Evolutionary conservation across 2,797 vertebrate species (phyloP), one percentile per base, ranked within the genome.

Genomic region (Salmo trutta): DNA sequence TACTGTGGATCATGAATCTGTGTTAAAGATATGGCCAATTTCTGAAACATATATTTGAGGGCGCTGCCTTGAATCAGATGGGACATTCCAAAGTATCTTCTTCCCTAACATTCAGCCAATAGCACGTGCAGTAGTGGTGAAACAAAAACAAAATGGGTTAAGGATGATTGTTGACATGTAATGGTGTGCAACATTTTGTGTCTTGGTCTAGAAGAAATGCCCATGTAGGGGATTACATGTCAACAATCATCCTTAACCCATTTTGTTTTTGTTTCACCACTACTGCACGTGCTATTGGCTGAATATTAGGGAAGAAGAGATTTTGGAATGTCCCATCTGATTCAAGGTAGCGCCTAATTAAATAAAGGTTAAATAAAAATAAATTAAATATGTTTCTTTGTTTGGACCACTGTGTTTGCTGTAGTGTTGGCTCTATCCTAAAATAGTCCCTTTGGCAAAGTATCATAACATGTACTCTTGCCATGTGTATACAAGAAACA

Each of bases 391-490:
- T 86, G 73, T 82, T 75, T 74, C 74, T 78, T 52, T 73, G 78
- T 84, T 77, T 70, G 65, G 74, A 70, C 79, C 81, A 75, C 79
- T 85, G 82, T 85, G 75, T 79, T 81, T 70, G 73, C 79, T 27
- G 77, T 82, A 83, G 81, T 82, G 66, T 65, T 76, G 74, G 79
- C 68, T 52, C 71, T 53, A 27, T 67, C 64, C 52, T 52, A 53
- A 67, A 54, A 31, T n/a, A 24, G 76, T 19, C 78, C 72, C 75
- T 56, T 77, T 67, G 59, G 59, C 59, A 64, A 27, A 64, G 59
- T 64, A 27, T 64, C 62, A 79, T 72, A 75, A 72, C 53, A 51
- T 74, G 68, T 52, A 56, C 73, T 71, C 29, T 29, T 59, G 31
- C 76, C 62, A 62, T 21, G 53, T 74, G 73, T 81, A 79, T 21